These are phyloP conservation scores for Plusia festucae DNA, from an alignment of 2,888 invertebrate species.

Conservation along the genomic window DNA sequence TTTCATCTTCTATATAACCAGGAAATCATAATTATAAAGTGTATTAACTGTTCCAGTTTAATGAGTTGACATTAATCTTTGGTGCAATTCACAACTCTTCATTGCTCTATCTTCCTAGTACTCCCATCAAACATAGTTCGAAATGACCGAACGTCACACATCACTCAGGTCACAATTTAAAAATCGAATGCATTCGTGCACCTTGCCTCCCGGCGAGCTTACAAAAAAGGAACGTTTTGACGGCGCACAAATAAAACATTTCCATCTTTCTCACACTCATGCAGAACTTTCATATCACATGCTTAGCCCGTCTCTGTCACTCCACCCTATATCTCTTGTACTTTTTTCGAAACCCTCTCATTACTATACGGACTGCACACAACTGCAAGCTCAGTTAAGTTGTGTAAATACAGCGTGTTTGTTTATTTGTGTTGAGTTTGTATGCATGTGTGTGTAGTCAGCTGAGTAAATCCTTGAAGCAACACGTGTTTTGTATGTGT, in stretches of 20 bases:
- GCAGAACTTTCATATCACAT: constrained; percentile 44
- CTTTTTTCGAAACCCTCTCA: constrained; percentile 85
- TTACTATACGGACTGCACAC: constrained; percentile 67
- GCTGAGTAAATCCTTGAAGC: constrained; percentile 76
- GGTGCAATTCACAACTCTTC: constrained; percentile 5
- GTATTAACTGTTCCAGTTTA: constrained; percentile 2
- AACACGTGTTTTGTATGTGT: constrained; percentile 68
- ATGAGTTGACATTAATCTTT: constrained; percentile 14
- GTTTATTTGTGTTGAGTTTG: constrained; percentile 66
- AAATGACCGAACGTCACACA: constrained; percentile 74
- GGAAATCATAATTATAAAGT: constrained; percentile 23
- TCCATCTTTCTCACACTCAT: constrained; percentile 64
- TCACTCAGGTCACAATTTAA: constrained; percentile 84
- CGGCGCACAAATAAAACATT: constrained; percentile 70
- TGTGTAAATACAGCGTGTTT: constrained; percentile 70
- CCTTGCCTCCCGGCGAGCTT: constrained; percentile 87
- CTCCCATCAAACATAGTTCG: constrained; percentile 28
- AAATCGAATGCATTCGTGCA: constrained; percentile 81
- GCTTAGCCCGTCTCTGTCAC: constrained; percentile 64
- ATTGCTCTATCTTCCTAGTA: constrained; percentile 30
- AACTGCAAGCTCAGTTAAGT: constrained; percentile 66
- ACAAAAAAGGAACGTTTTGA: constrained; percentile 80
- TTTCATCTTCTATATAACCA: constrained; percentile 15
- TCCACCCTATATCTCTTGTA: constrained; percentile 77
- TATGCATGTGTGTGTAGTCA: constrained; percentile 78